Conservation (phyloP, 2,888 invertebrate genomes). For the Ormyrus rosae region DNA sequence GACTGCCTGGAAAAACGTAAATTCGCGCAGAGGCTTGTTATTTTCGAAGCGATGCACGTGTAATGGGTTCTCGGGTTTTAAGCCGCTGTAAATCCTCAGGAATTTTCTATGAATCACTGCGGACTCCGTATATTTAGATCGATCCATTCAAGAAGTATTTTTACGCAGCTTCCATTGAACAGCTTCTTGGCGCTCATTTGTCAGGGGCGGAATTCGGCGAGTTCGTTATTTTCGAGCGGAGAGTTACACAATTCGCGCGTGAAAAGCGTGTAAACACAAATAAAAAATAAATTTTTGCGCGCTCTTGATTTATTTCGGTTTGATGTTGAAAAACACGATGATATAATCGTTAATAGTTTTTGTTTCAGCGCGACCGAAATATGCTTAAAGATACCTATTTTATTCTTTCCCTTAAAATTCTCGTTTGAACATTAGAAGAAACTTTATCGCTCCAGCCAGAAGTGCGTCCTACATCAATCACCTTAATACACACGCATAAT, state of each 20-base stretch:
- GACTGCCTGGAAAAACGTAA: conserved; percentile 2
- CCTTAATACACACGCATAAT: too few relatives aligned
- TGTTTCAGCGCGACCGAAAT: too few relatives aligned
- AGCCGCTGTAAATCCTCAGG: conserved; percentile 30
- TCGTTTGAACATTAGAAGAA: too few relatives aligned
- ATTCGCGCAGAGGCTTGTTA: conserved; percentile 12
- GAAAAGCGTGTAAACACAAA: conserved; percentile 9
- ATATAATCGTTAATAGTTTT: too few relatives aligned
- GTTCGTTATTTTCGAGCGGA: conserved; percentile 1
- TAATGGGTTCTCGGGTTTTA: conserved; percentile 9
- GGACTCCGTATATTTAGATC: conserved; percentile 40
- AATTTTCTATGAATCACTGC: conserved; percentile 46
- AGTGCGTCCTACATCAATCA: too few relatives aligned
- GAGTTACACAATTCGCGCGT: conserved; percentile 5
- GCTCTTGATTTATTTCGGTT: too few relatives aligned
- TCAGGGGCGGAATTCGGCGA: conserved; percentile 2
- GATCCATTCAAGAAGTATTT: conserved; percentile 43
- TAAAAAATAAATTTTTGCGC: neutral
- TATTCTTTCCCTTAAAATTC: too few relatives aligned
- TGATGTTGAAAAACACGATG: too few relatives aligned
- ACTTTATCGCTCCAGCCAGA: too few relatives aligned
- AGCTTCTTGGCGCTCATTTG: conserved; percentile 16
- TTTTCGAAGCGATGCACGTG: conserved; percentile 33
- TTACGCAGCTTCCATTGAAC: conserved; percentile 36
- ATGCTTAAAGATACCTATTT: too few relatives aligned